Base-by-base conservation (phyloP, 2,888 invertebrate genomes). In the Oeneis ivallda region DNA sequence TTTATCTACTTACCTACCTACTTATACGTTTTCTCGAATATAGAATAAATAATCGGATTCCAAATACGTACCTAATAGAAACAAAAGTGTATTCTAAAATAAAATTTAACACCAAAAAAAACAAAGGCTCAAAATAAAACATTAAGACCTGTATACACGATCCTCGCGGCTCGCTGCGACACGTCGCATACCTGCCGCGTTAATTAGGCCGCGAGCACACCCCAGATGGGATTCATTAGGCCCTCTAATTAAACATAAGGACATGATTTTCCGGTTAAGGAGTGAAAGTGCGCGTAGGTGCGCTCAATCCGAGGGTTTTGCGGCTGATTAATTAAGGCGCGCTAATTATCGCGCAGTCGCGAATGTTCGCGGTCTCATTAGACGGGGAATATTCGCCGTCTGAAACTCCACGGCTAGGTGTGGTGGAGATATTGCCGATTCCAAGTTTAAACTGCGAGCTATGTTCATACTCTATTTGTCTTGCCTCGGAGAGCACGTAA, bases 151-250 rank as follows among this genome's bases (percentile, higher is more conserved):
- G 34, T 49, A 19, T 26, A 71, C 52, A 61, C 52, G 52, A 61
- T 41, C 41, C 26, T 15, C 61, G 43, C 37, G 52, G 52, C 15
- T 41, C 52, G 68, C 69, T 75, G 66, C 54, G 69, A 76, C 74
- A 70, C 68, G 67, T 62, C 68, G 71, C 74, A 71, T 68, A 68
- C 72, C 75, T 75, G 73, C 72, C 70, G 70, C 77, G 74, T 85
- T 86, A 86, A 87, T 87, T 84, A 83, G 83, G 76, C 74, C 77
- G 72, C 75, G 76, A 66, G 68, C 65, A 68, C 76, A 76, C 85
- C 85, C 75, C 79, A 81, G 82, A 87, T 83, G 85, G 87, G 79
- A 83, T 87, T 88, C 84, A 87, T 88, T 87, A 87, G 78, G 76
- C 74, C 72, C 76, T 74, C 76, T 86, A 88, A 89, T 87, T 89